Percentiles rank a stretch among this genome's conserved stretches.
Conservation (phyloP, 2,797 vertebrate genomes). For the Hydrolagus colliei region DNA sequence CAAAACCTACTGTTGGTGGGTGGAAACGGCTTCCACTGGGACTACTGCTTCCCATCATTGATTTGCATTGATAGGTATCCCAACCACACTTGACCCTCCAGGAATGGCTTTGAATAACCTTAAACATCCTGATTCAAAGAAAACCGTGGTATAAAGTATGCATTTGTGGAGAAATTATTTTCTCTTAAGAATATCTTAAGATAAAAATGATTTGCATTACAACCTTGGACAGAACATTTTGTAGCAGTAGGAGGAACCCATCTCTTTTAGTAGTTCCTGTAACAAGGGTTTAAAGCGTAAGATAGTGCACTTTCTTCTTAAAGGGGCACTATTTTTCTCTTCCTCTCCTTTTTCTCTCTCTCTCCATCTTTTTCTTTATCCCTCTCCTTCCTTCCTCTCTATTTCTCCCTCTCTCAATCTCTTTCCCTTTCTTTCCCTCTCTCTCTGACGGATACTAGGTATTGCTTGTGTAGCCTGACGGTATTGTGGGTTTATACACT, state of each 20-base stretch:
- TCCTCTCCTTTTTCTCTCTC: too few relatives aligned
- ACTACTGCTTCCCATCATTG: not conserved
- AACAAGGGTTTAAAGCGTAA: not conserved
- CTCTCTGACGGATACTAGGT: too few relatives aligned
- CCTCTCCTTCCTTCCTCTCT: too few relatives aligned
- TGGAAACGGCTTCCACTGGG: not conserved
- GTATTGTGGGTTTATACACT: too few relatives aligned
- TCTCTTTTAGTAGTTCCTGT: not conserved
- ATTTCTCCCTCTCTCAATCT: too few relatives aligned
- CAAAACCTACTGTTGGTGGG: not conserved
- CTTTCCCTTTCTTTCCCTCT: too few relatives aligned
- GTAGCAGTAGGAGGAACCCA: not conserved
- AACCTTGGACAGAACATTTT: not conserved
- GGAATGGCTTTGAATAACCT: not conserved
- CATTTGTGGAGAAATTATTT: not conserved
- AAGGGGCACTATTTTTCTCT: not conserved
- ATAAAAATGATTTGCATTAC: not conserved
- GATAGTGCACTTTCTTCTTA: not conserved
- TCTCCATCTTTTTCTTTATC: too few relatives aligned
- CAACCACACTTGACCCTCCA: not conserved
- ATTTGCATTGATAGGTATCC: not conserved
- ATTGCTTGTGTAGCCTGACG: too few relatives aligned
- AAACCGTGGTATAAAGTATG: too few relatives aligned
- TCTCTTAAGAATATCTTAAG: not conserved
- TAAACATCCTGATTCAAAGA: not conserved